Base-by-base conservation (phyloP, 2,797 vertebrate species). In the Myotis vivesi region DNA sequence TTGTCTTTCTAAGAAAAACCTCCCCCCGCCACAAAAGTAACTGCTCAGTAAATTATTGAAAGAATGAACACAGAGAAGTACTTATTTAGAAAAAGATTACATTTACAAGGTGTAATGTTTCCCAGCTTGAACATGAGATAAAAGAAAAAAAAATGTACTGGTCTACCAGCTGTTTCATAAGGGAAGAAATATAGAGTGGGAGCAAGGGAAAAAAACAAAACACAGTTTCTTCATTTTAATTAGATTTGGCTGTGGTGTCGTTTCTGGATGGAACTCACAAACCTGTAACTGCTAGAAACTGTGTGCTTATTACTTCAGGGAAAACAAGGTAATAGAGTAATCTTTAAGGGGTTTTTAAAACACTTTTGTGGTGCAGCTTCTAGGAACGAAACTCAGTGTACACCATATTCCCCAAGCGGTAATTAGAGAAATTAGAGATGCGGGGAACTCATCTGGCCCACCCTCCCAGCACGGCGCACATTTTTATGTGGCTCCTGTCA, bases 31-130 rank as follows among this genome's bases (percentile, higher is more conserved):
- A 51, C 1, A 0, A 87, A 62, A 51, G 75, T 77, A 96, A 93
- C 90, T 96, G 82, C n/a, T 71, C 72, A 90, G 92, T 71, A 57
- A 89, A 87, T 95, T 94, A 96, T 72, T 91, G 33, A 59, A 75
- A 75, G 49, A 82, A 69, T 87, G 28, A 95, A 53, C 3, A 17
- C 66, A 36, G 83, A 91, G 49, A 85, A 91, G 25, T 68, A 82
- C 23, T 93, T 66, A 82, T 92, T 91, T 64, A 36, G 69, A 62
- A 86, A 91, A 84, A 75, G 76, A 75, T 64, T 53, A 86, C 44
- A 36, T 75, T 91, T 92, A 73, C 12, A 80, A 79, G 41, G 16
- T 51, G 16, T 68, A 68, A 36, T 83, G 41, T 79, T 80, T 94
- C 77, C n/a, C 81, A 73, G 66, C 22, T 51, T 11, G 2, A 92